Conservation (phyloP, 30 jellyfish, hydroid and myxozoan species). For the Phacellophora camtschatica region DNA sequence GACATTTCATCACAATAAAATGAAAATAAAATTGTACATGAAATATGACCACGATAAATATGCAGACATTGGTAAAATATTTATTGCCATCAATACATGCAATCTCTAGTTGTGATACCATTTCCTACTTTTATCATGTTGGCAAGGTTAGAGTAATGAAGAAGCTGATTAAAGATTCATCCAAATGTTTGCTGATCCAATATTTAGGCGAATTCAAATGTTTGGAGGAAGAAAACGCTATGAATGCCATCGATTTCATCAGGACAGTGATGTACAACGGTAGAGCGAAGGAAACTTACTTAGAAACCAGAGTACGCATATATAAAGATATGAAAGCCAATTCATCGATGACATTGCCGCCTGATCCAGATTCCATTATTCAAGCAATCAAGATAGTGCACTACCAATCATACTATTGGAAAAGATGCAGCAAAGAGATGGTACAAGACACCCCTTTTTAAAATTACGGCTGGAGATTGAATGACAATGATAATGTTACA, state of each 20-base stretch:
- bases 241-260: background rate
- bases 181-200: background rate
- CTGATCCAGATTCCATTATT: conserved; percentile 49
- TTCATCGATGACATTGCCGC: conserved; percentile 51
- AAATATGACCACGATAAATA: conserved; percentile 46
- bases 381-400: conserved; percentile 58
- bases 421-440: background rate
- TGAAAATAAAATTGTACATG: conserved; percentile 39
- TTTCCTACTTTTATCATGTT: conserved; percentile 33
- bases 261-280: conserved; percentile 25
- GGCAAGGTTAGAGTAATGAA: conserved; percentile 35
- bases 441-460: background rate
- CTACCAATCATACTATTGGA: conserved; percentile 39
- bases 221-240: background rate
- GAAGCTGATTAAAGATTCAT: background rate
- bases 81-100: conserved; percentile 31
- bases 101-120: conserved; percentile 42
- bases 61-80: conserved; percentile 52
- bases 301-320: conserved; percentile 42
- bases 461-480: conserved; percentile 32
- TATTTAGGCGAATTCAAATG: background rate
- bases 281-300: conserved; percentile 12
- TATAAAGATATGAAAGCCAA: conserved; percentile 30
- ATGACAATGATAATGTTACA: conserved; percentile 6
- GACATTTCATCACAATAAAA: background rate